A percentile compares a stretch with the other conserved stretches of the same genome.
Evolutionary conservation across 2,113 vertebrate species (phyloP).

Genomic region (Psettodes erumei): DNA sequence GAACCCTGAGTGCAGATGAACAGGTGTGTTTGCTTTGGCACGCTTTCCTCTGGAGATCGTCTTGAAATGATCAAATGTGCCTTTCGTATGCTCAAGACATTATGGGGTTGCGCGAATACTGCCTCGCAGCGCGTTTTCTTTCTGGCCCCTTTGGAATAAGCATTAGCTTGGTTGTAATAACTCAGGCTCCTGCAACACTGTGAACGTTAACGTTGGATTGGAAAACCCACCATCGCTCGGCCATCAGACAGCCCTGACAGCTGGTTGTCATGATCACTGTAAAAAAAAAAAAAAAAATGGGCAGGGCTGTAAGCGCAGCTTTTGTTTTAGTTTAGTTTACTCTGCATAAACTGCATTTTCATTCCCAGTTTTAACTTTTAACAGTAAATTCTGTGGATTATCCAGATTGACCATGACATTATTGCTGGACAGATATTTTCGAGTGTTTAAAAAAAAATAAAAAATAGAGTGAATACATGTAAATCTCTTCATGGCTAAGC

Average conservation of each 20-base stretch:
- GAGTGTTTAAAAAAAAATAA: too few relatives aligned
- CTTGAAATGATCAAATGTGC: background rate
- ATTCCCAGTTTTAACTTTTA: background rate
- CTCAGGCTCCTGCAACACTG: background rate
- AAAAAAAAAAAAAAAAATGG: background rate
- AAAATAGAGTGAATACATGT: background rate
- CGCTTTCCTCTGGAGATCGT: background rate
- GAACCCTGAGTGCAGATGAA: constrained; percentile 7
- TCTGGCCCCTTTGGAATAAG: background rate
- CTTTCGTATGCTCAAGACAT: constrained; percentile 2
- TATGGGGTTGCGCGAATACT: background rate
- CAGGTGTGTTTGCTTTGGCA: constrained; percentile 37
- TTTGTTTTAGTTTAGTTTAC: background rate
- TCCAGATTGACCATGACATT: background rate
- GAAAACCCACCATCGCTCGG: background rate
- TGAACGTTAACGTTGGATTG: background rate
- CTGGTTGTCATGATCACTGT: constrained; percentile 4
- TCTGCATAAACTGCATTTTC: background rate
- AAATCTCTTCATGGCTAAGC: background rate
- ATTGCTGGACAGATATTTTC: background rate
- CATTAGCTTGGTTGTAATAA: background rate
- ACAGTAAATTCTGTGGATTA: background rate
- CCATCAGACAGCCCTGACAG: background rate
- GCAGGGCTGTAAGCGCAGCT: background rate
- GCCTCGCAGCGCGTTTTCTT: background rate